Conservation (phyloP, 2,888 invertebrate species). For the Metalampra italica region DNA sequence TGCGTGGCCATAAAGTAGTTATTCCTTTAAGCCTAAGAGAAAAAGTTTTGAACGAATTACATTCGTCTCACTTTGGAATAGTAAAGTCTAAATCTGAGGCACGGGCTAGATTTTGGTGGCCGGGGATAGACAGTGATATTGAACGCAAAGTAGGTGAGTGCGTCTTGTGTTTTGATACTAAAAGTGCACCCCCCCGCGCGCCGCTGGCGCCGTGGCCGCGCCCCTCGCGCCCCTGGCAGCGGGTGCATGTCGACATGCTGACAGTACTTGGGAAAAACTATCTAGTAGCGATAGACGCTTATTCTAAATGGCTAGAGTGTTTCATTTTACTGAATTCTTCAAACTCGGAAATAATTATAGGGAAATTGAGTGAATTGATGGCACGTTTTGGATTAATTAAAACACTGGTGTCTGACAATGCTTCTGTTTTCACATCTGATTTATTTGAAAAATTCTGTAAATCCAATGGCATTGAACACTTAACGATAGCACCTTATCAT, state of each 20-base stretch:
- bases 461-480: slow-evolving; percentile 11
- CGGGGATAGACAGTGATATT: neutral
- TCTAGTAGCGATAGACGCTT: slow-evolving; percentile 15
- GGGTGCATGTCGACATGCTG: slow-evolving; percentile 17
- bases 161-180: neutral
- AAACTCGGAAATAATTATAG: slow-evolving; percentile 7
- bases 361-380: slow-evolving; percentile 7
- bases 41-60: neutral
- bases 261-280: slow-evolving; percentile 9
- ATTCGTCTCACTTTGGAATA: slow-evolving; percentile 1
- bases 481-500: slow-evolving; percentile 12
- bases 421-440: slow-evolving; percentile 10
- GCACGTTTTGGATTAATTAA: slow-evolving; percentile 1
- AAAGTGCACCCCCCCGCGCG: slow-evolving; percentile 1
- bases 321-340: slow-evolving; percentile 6
- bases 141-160: slow-evolving; percentile 1
- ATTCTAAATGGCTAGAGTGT: slow-evolving; percentile 19
- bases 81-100: slow-evolving; percentile 2
- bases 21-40: neutral
- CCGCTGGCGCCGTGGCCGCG: slow-evolving; percentile 4
- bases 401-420: slow-evolving; percentile 16
- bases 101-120: slow-evolving; percentile 3
- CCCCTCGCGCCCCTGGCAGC: neutral
- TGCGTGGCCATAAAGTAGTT: slow-evolving; percentile 1
- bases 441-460: slow-evolving; percentile 10